Percentiles rank a stretch among this genome's conserved stretches.
Conservation (phyloP, 1,140 invertebrate species). For the Drosophila pectinifera region DNA sequence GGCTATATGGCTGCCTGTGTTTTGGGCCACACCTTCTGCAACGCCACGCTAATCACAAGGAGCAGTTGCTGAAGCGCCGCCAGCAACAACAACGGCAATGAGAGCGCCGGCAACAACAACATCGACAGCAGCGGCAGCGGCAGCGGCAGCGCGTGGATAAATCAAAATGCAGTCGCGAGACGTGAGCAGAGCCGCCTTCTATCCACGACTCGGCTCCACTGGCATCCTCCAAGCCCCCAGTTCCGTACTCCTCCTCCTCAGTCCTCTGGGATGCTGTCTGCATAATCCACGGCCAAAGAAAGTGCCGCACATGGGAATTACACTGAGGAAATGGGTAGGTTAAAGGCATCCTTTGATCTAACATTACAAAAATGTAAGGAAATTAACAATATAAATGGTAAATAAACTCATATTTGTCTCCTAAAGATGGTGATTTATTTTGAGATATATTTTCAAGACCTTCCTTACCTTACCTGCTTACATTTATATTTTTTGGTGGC, state of each 20-base stretch:
- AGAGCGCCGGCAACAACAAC: slow-evolving; percentile 17
- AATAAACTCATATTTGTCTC: not conserved
- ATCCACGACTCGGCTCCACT: slow-evolving; percentile 30
- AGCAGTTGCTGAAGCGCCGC: slow-evolving; percentile 49
- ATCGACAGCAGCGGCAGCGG: slow-evolving; percentile 49
- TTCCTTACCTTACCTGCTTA: too few species aligned
- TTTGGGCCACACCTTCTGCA: slow-evolving; percentile 77
- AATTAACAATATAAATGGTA: too few species aligned
- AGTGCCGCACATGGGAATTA: slow-evolving; percentile 63
- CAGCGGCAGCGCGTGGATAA: slow-evolving; percentile 78
- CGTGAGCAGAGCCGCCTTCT: slow-evolving; percentile 58
- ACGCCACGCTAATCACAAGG: slow-evolving; percentile 80
- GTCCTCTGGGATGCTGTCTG: slow-evolving; percentile 43
- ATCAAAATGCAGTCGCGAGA: slow-evolving; percentile 76
- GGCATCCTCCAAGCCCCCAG: slow-evolving; percentile 4
- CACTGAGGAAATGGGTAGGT: slow-evolving; percentile 8
- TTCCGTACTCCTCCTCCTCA: slow-evolving; percentile 2
- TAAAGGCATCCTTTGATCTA: too few species aligned
- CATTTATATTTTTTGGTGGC: too few species aligned
- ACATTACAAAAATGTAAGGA: too few species aligned
- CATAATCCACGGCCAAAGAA: slow-evolving; percentile 77
- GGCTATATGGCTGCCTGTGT: slow-evolving; percentile 58
- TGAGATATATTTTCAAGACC: too few species aligned
- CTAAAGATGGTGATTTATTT: not conserved
- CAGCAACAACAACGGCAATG: slow-evolving; percentile 27